Evolutionary conservation across 2,113 vertebrate genomes (phyloP).

Genomic region (Callipepla californica): DNA sequence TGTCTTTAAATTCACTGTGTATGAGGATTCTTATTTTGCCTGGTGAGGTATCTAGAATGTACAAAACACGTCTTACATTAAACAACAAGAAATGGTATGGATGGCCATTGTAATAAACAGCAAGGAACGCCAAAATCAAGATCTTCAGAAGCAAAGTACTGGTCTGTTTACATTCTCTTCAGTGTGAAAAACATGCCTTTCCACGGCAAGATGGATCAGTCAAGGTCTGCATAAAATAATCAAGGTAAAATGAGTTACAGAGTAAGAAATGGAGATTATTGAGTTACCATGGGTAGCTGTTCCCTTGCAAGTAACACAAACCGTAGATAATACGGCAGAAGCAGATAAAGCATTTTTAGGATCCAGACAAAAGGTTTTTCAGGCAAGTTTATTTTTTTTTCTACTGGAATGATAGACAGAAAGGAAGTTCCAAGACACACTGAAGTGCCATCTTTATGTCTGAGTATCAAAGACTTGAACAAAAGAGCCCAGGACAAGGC

Average conservation of each 20-base stretch:
- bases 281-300: background rate
- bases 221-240: background rate
- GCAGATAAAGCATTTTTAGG: background rate
- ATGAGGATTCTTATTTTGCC: background rate
- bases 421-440: background rate
- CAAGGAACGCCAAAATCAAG: rapidly evolving
- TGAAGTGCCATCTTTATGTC: background rate
- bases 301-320: background rate
- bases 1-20: background rate
- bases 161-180: background rate
- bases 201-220: background rate
- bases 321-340: background rate
- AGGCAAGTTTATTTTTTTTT: background rate
- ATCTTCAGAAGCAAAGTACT: background rate
- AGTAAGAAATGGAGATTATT: background rate
- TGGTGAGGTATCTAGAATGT: background rate
- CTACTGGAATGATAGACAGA: background rate
- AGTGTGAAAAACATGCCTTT: background rate
- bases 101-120: background rate
- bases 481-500: background rate
- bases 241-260: background rate
- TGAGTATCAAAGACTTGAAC: slow-evolving; percentile 13
- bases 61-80: background rate
- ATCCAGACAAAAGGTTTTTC: background rate
- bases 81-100: background rate